Base-by-base conservation (phyloP, 2,888 invertebrate genomes). In the Eupelmus urozonus region DNA sequence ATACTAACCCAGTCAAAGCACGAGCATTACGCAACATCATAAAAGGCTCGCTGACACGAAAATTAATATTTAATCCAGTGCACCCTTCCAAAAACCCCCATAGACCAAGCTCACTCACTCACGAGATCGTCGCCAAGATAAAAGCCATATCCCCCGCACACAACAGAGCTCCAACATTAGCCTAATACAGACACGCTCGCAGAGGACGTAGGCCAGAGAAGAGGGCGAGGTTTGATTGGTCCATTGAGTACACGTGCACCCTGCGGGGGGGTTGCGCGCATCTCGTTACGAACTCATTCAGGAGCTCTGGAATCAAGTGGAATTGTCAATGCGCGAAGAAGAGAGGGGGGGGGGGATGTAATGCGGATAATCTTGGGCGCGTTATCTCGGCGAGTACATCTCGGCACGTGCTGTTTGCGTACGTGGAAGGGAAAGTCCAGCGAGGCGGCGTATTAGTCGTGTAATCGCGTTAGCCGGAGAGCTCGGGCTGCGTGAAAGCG, bases 211-310 rank as follows among this genome's bases (percentile, higher is more conserved):
- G 23, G 23, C n/a, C 25, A 16, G 49, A 79, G 82, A 86, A 86
- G 87, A 87, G 88, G 88, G 88, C 85, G 85, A 87, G 86, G 85
- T 88, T 88, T 90, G 89, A 90, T 90, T 90, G 89, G 89, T 88
- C 89, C 88, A 90, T 90, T 89, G 89, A 89, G 87, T 86, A 85
- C 86, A 85, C 85, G 83, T 83, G 84, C 83, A 7, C 45, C 45
- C 45, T 7, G 45, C 83, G 82, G 78, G 81, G 81, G 76, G 84
- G 84, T 84, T 85, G 85, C 85, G 86, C 86, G 88, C 87, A 88
- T 89, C 89, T 89, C 89, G 89, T 89, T 89, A 89, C 86, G 86
- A 85, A 87, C 87, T 88, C 87, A 89, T 89, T 89, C 89, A 89
- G 85, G 81, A 85, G 80, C 59, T 45, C 13, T 16, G 82, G 86